Conservation (phyloP, 92 coral and sea anemone species). For the Diadumene lineata region DNA sequence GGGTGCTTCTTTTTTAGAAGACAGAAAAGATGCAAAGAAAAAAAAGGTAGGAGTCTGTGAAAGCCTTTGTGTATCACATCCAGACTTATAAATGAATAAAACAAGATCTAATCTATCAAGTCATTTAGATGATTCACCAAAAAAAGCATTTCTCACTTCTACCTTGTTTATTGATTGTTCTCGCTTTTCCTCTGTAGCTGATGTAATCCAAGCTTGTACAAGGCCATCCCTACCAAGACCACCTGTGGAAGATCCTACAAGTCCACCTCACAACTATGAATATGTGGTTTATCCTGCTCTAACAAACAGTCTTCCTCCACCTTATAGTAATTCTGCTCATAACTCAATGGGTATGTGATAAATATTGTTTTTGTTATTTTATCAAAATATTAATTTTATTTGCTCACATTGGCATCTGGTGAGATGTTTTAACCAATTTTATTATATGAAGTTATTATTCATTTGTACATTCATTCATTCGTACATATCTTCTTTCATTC, state of each 20-base stretch:
- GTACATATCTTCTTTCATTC: too few species aligned
- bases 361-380: too few species aligned
- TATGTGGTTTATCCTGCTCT: constrained; percentile 28
- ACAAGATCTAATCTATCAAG: too few species aligned
- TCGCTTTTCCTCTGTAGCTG: neutral
- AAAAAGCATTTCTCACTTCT: too few species aligned
- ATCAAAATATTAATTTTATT: too few species aligned
- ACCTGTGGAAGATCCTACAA: neutral
- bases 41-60: constrained; percentile 10
- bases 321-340: neutral
- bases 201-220: neutral
- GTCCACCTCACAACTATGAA: constrained; percentile 26
- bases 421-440: too few species aligned
- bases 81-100: too few species aligned
- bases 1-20: constrained; percentile 15
- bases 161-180: neutral
- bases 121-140: too few species aligned
- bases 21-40: constrained; percentile 3
- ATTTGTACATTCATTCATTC: too few species aligned
- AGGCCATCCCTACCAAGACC: neutral
- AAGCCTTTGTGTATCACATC: too few species aligned
- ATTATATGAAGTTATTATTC: too few species aligned
- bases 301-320: constrained; percentile 1
- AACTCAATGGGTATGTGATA: constrained; percentile 13
- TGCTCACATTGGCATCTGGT: too few species aligned